phyloP scores from a whole-genome alignment of 2,113 vertebrate species.

The Sisor rabdophorus region DNA sequence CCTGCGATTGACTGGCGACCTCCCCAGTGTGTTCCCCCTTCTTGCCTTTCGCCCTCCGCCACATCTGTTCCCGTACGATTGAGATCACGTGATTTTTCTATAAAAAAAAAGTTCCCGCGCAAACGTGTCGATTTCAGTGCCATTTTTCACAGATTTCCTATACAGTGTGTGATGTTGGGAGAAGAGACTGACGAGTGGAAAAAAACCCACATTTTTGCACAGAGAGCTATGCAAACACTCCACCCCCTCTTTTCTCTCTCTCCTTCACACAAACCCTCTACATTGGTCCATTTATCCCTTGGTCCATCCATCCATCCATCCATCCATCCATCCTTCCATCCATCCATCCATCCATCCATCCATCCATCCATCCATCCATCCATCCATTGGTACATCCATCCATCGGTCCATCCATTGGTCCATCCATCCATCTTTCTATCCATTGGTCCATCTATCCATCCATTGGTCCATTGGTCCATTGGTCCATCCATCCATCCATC shows the following conservation, averaged over 20 bases:
- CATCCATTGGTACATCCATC: not conserved
- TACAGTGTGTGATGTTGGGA: conserved; percentile 17
- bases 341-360: conserved; percentile 1
- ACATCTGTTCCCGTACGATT: not conserved
- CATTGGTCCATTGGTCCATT: not conserved
- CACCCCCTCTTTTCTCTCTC: not conserved
- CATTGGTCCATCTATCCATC: not conserved
- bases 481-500: not conserved
- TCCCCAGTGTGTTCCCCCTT: too few relatives aligned
- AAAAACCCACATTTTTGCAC: conserved; percentile 36
- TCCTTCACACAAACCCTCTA: not conserved
- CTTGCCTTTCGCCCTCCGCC: too few relatives aligned
- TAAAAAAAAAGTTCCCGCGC: not conserved
- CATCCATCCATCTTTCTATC: not conserved
- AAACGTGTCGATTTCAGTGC: too few relatives aligned
- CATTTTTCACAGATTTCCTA: not conserved
- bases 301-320: conserved; percentile 5
- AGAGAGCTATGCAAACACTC: conserved; percentile 55
- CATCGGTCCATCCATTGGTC: not conserved
- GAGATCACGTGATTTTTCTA: not conserved
- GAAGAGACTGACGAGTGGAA: conserved; percentile 14
- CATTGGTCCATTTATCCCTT: not conserved
- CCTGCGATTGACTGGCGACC: too few relatives aligned
- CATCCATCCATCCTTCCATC: not conserved
- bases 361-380: conserved; percentile 2